Percentiles rank a stretch among this genome's conserved stretches.
These are phyloP conservation scores for Zaprionus lachaisei DNA, from an alignment of 1,140 invertebrate species.

Conservation along the genomic window DNA sequence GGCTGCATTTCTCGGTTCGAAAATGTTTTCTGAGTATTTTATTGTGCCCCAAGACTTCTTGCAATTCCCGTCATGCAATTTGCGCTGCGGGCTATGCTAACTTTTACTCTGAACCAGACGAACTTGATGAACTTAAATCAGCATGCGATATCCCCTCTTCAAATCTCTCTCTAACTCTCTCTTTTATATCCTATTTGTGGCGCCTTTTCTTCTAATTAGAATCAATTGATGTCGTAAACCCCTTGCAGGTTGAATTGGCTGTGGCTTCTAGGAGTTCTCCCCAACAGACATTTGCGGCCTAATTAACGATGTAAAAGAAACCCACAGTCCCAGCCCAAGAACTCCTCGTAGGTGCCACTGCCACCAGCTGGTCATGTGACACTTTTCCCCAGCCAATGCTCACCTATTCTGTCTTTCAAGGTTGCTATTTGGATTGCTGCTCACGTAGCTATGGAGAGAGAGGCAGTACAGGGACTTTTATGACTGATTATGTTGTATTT, in stretches of 20 bases:
- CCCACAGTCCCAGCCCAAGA: slow-evolving; percentile 31
- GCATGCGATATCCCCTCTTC: no score
- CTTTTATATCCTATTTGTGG: not conserved
- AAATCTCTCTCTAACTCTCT: not conserved
- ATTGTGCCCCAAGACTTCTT: slow-evolving; percentile 37
- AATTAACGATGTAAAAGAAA: slow-evolving; percentile 71
- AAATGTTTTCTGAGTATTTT: slow-evolving; percentile 50
- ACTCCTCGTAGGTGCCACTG: not conserved
- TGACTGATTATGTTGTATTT: slow-evolving; percentile 79
- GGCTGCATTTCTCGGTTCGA: not conserved
- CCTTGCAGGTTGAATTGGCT: slow-evolving; percentile 10
- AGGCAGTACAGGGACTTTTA: slow-evolving; percentile 47
- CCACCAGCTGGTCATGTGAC: slow-evolving; percentile 65
- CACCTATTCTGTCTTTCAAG: not conserved
- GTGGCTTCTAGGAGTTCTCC: not conserved
- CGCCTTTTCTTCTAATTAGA: slow-evolving; percentile 54
- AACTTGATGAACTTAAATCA: not conserved
- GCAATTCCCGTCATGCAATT: slow-evolving; percentile 71
- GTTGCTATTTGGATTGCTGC: slow-evolving; percentile 54
- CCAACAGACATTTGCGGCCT: slow-evolving; percentile 47
- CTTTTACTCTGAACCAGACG: slow-evolving; percentile 18
- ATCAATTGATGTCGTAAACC: slow-evolving; percentile 39
- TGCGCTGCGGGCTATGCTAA: slow-evolving; percentile 42
- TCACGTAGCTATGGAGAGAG: slow-evolving; percentile 52
- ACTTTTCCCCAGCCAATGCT: slow-evolving; percentile 35